Evolutionary conservation across 2,888 invertebrate genomes (phyloP).

Genomic region (Lucinisca nassula): DNA sequence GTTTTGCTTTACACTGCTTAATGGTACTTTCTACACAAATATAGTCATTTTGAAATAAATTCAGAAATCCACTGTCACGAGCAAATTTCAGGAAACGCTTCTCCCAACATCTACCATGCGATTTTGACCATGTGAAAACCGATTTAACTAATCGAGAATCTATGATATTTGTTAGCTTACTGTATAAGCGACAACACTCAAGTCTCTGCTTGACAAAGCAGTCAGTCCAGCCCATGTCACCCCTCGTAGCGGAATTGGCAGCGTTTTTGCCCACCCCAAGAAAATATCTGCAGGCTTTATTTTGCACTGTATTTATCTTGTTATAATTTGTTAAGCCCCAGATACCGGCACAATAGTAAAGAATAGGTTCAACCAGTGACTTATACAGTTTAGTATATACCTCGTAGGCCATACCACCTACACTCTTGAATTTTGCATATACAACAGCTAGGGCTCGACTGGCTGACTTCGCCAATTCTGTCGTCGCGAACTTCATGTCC

Average conservation of each 20-base stretch:
- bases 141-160: neutral
- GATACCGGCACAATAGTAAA: neutral
- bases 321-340: constrained; percentile 17
- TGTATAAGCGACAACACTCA: neutral
- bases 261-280: constrained; percentile 9
- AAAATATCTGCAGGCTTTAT: constrained; percentile 11
- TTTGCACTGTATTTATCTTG: constrained; percentile 14
- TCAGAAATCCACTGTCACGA: neutral
- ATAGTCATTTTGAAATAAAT: neutral
- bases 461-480: constrained; percentile 22
- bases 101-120: constrained; percentile 14
- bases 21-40: neutral
- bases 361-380: neutral
- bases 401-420: neutral
- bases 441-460: constrained; percentile 6
- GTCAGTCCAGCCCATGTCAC: constrained; percentile 8
- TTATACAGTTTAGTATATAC: neutral
- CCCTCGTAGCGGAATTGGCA: neutral
- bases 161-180: neutral
- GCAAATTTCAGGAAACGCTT: neutral
- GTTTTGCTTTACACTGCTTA: neutral
- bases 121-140: constrained; percentile 4
- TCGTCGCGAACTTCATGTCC: neutral
- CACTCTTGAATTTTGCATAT: neutral
- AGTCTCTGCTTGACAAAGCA: constrained; percentile 13